Evolutionary conservation across 1,140 invertebrate genomes (phyloP), one percentile per base, ranked within the genome.

Genomic region (Atta cephalotes): DNA sequence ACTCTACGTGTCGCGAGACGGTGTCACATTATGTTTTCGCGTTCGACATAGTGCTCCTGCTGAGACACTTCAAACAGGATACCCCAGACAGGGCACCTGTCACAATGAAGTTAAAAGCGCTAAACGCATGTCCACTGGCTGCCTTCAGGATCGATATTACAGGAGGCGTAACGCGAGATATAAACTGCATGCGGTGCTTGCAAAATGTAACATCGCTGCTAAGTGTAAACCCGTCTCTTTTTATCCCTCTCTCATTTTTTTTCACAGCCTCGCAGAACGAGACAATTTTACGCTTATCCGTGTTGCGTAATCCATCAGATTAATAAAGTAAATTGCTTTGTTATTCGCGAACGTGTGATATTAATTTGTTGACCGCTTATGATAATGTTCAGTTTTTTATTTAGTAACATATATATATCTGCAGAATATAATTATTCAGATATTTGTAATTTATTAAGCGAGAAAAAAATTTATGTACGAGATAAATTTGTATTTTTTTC

Each of bases 61-160:
- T 78, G 77, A 71, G 25, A 71, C 66, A 65, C n/a, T 71, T 21
- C 28, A 31, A 86, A 53, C 85, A 56, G 66, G 66, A 63, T 63
- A 86, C 66, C 85, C 78, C 78, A 58, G 49, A 72, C 35, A 86
- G 78, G 85, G 85, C 56, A 86, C 45, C 78, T 86, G 78, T 86
- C 77, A 71, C 85, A 86, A 86, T 82, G 78, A 86, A 86, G 85
- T 82, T 86, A 82, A 82, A 86, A 63, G 39, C 85, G 65, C 68
- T 82, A 82, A 86, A 86, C 85, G 85, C 85, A 86, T 86, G 85
- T 86, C 85, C 78, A 86, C 79, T 39, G 65, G 31, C 65, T 74
- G 53, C 28, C n/a, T 68, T 78, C 39, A 45, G 71, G 66, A 86
- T 86, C 85, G 68, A 86, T 86, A 86, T 82, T 86, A 86, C 78